A percentile compares a stretch with the other conserved stretches of the same genome.
Conservation (phyloP, 2,113 vertebrate species). For the Tauraco erythrolophus region DNA sequence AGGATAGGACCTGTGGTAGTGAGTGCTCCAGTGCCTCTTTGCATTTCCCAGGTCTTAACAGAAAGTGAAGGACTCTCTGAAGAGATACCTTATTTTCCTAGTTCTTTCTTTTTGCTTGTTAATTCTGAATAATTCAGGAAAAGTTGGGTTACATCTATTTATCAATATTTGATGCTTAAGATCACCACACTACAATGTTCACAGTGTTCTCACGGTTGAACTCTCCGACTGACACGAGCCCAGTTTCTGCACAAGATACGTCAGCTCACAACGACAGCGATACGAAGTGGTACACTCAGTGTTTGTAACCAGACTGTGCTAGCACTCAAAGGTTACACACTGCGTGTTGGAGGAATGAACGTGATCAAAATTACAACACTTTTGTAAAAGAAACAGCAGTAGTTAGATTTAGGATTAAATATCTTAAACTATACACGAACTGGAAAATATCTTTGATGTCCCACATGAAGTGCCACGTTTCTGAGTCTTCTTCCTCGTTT, state of each 20-base stretch:
- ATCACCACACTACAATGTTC: background rate
- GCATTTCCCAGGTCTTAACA: background rate
- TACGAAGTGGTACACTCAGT: too few relatives aligned
- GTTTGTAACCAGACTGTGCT: background rate
- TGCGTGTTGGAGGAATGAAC: background rate
- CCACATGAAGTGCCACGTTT: background rate
- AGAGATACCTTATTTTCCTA: background rate
- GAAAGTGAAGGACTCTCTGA: background rate
- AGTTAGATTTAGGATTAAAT: background rate
- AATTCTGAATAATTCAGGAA: conserved; percentile 11
- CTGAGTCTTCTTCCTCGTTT: background rate
- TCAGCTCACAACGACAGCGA: background rate
- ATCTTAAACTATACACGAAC: background rate
- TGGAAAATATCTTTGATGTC: background rate
- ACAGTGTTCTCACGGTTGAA: background rate
- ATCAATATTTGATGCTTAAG: background rate
- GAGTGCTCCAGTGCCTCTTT: background rate
- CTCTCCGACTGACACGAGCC: background rate
- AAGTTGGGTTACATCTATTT: background rate
- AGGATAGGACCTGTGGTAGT: background rate
- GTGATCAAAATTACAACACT: background rate
- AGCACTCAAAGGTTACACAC: background rate
- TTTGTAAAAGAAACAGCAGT: background rate
- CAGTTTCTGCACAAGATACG: background rate
- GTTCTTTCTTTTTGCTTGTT: background rate